phyloP scores from a whole-genome alignment of 64 coral and sea anemone genomes.

The Stichodactyla mertensii region DNA sequence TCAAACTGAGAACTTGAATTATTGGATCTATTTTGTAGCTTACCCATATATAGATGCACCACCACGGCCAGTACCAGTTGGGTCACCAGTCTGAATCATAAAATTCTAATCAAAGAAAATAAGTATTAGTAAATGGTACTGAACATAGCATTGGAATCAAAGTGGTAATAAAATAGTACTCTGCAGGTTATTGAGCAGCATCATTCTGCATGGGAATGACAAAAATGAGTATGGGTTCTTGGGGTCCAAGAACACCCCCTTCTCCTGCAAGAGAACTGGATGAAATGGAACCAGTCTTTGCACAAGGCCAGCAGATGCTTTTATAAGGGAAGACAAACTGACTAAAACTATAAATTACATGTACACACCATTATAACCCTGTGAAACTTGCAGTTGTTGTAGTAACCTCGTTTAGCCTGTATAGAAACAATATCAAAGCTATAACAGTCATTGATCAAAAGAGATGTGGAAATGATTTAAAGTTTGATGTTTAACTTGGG shows the following conservation, averaged over 20 bases:
- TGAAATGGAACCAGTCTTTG: too few species aligned
- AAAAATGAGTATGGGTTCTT: too few species aligned
- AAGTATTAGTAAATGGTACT: too few species aligned
- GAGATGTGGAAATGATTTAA: neutral
- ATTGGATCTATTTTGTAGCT: neutral
- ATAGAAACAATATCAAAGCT: neutral
- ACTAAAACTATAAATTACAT: neutral
- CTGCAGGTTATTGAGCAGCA: too few species aligned
- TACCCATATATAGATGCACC: constrained; percentile 98
- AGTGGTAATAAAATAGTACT: too few species aligned
- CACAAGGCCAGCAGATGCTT: too few species aligned
- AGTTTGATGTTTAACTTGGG: neutral
- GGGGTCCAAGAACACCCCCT: too few species aligned
- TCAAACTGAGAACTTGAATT: neutral
- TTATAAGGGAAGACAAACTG: neutral
- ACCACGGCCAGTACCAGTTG: constrained; percentile 84
- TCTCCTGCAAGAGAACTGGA: too few species aligned
- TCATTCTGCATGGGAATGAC: too few species aligned
- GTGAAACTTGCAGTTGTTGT: constrained; percentile 95
- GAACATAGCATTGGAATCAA: too few species aligned
- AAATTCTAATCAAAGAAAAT: constrained; percentile 54
- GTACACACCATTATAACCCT: constrained; percentile 94
- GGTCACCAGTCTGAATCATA: constrained; percentile 98
- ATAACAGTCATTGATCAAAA: neutral
- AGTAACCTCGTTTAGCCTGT: constrained; percentile 84